Evolutionary conservation across 2,113 vertebrate species (phyloP), one percentile per base, ranked within the genome.

Genomic region (Nothobranchius furzeri): DNA sequence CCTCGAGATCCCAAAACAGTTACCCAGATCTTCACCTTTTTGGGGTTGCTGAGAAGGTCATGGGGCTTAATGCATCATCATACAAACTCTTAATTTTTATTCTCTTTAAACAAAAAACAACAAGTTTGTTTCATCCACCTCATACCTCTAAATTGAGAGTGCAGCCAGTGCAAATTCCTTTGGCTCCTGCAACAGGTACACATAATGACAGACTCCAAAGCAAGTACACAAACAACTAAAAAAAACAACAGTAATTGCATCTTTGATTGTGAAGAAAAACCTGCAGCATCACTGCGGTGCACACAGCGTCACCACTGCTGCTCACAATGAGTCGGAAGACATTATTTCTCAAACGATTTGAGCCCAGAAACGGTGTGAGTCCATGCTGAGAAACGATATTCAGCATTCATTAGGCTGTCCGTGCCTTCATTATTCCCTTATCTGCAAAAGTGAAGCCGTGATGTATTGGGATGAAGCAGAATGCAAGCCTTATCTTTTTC

Each of bases 361-460:
- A 70, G 55, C 76, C 59, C 51, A 66, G 71, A 60, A 79, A 64
- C 64, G 68, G 75, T 67, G 68, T 85, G 76, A 59, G 63, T 14
- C 71, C 30, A 43, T 8, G 65, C 63, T 60, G 59, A 78, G 71
- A 78, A 75, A 82, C 56, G 65, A 86, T 77, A 82, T 60, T 61
- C 63, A 60, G 73, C 80, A 76, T 80, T 85, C 85, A 86, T 86
- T 81, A 82, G 80, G 60, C 71, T 69, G 82, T 57, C 82, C 76
- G 69, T 60, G 62, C 84, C 74, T 84, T 84, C 76, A 82, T 85
- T 84, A 85, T 84, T 67, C 72, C 69, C 70, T 83, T 87, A 89
- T 87, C 87, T 81, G 59, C 53, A 52, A 20, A 70, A 80, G 83
- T 48, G 64, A 83, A 51, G 73, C 77, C 66, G 71, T 67, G 62